These are phyloP conservation scores for Rhyacophila evoluta DNA, from an alignment of 2,888 invertebrate species.

Conservation along the genomic window DNA sequence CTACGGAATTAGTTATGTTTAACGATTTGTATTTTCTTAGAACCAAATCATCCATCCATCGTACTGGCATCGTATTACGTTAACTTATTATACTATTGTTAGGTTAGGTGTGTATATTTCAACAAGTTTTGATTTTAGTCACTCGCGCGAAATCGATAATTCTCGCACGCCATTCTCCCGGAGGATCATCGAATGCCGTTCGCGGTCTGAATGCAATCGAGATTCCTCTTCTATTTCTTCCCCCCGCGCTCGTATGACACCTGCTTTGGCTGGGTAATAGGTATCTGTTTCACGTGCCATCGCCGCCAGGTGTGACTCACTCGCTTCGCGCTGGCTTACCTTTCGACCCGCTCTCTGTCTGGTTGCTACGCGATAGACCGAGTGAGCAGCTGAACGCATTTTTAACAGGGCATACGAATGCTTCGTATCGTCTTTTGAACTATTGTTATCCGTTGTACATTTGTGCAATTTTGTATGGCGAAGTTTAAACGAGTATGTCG, in stretches of 20 bases:
- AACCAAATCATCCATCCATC: too few relatives aligned
- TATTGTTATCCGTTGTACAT: background rate
- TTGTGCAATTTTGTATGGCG: too few relatives aligned
- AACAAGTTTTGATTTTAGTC: too few relatives aligned
- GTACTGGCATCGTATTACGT: too few relatives aligned
- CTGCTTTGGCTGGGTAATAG: background rate
- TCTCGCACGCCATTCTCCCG: too few relatives aligned
- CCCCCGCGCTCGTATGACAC: background rate
- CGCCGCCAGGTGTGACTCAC: slow-evolving; percentile 6
- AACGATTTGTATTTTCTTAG: too few relatives aligned
- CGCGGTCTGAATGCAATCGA: background rate
- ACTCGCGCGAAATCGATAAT: too few relatives aligned
- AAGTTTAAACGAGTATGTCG: too few relatives aligned
- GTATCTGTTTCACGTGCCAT: background rate
- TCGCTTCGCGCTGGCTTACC: background rate
- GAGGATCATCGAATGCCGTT: too few relatives aligned
- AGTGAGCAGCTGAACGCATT: background rate
- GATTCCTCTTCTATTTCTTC: background rate
- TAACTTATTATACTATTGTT: too few relatives aligned
- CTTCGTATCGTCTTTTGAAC: background rate
- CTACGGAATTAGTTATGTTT: too few relatives aligned
- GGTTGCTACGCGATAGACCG: background rate
- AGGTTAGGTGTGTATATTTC: too few relatives aligned
- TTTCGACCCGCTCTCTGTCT: background rate
- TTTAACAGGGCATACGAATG: background rate